A percentile compares a stretch with the other conserved stretches of the same genome.
Conservation (phyloP, 1,140 invertebrate species). For the Halictus rubicundus region DNA sequence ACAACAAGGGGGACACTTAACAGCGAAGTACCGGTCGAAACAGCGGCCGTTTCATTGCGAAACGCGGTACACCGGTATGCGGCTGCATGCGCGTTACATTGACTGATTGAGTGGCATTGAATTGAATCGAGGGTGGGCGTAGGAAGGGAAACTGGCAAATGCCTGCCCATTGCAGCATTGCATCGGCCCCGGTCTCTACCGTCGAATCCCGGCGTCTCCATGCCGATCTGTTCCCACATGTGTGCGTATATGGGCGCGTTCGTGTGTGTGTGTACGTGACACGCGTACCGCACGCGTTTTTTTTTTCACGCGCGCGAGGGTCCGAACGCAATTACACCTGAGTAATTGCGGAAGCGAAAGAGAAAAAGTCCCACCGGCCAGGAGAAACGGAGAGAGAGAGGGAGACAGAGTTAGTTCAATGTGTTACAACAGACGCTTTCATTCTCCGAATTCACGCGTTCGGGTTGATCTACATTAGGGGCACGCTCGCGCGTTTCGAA, state of each 20-base stretch:
- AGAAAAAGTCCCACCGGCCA: slow-evolving; percentile 10
- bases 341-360: slow-evolving; percentile 68
- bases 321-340: slow-evolving; percentile 73
- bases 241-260: slow-evolving; percentile 4
- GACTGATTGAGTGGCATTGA: slow-evolving; percentile 80
- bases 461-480: slow-evolving; percentile 4
- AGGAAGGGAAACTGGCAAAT: slow-evolving; percentile 72
- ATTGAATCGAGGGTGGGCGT: slow-evolving; percentile 77
- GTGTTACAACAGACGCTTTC: slow-evolving; percentile 56
- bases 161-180: slow-evolving; percentile 66
- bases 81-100: slow-evolving; percentile 77
- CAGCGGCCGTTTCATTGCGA: slow-evolving; percentile 66
- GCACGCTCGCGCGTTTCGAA: neutral
- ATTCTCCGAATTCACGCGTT: slow-evolving; percentile 35
- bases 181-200: slow-evolving; percentile 49
- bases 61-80: slow-evolving; percentile 69
- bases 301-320: slow-evolving; percentile 50
- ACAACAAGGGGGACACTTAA: slow-evolving; percentile 64
- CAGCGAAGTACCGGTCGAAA: slow-evolving; percentile 57
- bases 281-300: slow-evolving; percentile 5
- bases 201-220: slow-evolving; percentile 39
- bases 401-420: slow-evolving; percentile 16
- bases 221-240: too few species aligned
- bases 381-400: slow-evolving; percentile 15
- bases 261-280: slow-evolving; percentile 9